Evolutionary conservation across 2,888 invertebrate species (phyloP), one percentile per base, ranked within the genome.

Genomic region (Diarsia mendica): DNA sequence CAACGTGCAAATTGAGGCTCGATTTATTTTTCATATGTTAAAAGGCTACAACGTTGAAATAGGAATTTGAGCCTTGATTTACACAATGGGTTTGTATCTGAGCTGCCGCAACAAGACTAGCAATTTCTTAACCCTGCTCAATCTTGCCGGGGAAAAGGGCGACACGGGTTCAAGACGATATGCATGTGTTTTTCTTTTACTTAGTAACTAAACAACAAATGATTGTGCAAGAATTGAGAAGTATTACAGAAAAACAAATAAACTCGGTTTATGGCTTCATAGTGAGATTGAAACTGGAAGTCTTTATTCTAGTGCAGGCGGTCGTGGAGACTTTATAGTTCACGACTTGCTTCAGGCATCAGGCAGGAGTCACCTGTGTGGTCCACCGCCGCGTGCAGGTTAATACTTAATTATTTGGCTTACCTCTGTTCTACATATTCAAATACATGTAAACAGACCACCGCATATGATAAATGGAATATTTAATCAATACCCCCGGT

Each of bases 271-370:
- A 94, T 90, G 87, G 91, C 92, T 93, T 92, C 89, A 93, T 92
- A 93, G 88, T 86, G 88, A 91, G 91, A 93, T 93, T 93, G 92
- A 90, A 90, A 93, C 88, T 90, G 88, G 90, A 91, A 92, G 93
- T 91, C 92, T 94, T 93, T 93, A 94, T 94, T 91, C 90, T 90
- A 88, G 90, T 85, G 87, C 87, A 89, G 86, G 89, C 88, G 90
- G 90, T 88, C 88, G 88, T 73, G 64, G 88, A 87, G 91, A 93
- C 92, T 95, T 95, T 93, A 93, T 91, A 89, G 94, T 91, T 92
- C 95, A 95, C 95, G 95, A 95, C 92, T 93, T 91, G 93, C 95
- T 95, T 81, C 85, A 77, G 95, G 95, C 95, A 83, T 88, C 89
- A 88, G 91, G 88, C 89, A 88, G 91, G 87, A 86, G 87, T 90